Percentiles rank a stretch among this genome's conserved stretches.
These are phyloP conservation scores for Polyploca ridens DNA, from an alignment of 2,888 invertebrate genomes.

Conservation along the genomic window DNA sequence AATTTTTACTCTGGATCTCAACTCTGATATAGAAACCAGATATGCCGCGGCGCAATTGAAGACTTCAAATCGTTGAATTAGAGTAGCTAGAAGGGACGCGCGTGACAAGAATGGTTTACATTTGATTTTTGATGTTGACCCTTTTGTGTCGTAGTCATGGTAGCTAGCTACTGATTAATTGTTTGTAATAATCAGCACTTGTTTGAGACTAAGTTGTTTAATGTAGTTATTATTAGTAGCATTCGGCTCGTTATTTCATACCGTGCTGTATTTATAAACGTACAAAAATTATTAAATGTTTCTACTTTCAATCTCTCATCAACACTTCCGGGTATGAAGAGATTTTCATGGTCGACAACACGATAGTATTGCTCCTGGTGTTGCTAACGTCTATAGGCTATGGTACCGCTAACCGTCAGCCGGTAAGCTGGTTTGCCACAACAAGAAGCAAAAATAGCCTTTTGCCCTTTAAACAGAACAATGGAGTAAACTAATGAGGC, in stretches of 20 bases:
- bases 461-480: neutral
- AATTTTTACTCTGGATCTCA: constrained; percentile 54
- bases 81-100: constrained; percentile 41
- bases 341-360: too few relatives aligned
- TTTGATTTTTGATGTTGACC: constrained; percentile 15
- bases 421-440: too few relatives aligned
- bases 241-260: neutral
- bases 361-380: too few relatives aligned
- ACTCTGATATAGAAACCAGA: constrained; percentile 68
- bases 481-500: neutral
- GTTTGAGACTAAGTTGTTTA: too few relatives aligned
- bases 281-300: too few relatives aligned
- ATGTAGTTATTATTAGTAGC: neutral
- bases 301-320: neutral
- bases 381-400: too few relatives aligned
- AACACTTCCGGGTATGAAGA: too few relatives aligned
- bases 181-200: neutral
- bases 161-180: constrained; percentile 1
- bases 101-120: constrained; percentile 29
- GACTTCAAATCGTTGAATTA: constrained; percentile 42
- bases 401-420: too few relatives aligned
- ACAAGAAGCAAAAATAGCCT: too few relatives aligned
- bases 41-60: constrained; percentile 53
- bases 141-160: constrained; percentile 9
- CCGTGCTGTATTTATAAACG: neutral